Percentiles rank a stretch among this genome's conserved stretches.
Evolutionary conservation across 2,888 invertebrate genomes (phyloP).

Genomic region (Cantharis flavilabris): DNA sequence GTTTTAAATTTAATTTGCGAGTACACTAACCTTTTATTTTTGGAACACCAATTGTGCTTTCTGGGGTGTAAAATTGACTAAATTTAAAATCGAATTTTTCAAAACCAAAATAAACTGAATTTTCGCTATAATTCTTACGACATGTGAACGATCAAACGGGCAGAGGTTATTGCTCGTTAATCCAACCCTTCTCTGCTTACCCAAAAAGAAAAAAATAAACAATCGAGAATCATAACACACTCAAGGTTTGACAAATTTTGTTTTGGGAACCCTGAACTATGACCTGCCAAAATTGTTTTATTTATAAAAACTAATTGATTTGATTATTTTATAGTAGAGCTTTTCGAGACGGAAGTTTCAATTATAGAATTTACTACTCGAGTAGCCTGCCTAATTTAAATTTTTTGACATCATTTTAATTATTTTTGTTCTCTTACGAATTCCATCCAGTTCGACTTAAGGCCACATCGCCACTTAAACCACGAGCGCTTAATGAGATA

Average conservation of each 20-base stretch:
- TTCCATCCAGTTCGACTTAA: neutral
- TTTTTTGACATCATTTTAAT: neutral
- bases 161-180: neutral
- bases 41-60: neutral
- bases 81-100: neutral
- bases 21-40: neutral
- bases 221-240: neutral
- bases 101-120: neutral
- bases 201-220: neutral
- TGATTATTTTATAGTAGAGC: slow-evolving; percentile 1
- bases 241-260: neutral
- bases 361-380: slow-evolving; percentile 7
- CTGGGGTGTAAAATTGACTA: neutral
- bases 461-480: neutral
- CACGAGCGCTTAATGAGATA: neutral
- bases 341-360: slow-evolving; percentile 15
- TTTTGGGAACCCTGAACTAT: neutral
- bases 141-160: neutral
- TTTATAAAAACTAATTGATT: neutral
- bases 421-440: neutral
- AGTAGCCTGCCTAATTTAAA: neutral
- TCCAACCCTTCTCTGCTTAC: neutral
- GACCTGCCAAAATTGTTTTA: neutral
- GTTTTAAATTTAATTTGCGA: slow-evolving; percentile 6
- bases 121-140: neutral